Percentiles rank a stretch among this genome's conserved stretches.
Evolutionary conservation across 2,888 invertebrate species (phyloP).

Genomic region (Ryuthela nishihirai): DNA sequence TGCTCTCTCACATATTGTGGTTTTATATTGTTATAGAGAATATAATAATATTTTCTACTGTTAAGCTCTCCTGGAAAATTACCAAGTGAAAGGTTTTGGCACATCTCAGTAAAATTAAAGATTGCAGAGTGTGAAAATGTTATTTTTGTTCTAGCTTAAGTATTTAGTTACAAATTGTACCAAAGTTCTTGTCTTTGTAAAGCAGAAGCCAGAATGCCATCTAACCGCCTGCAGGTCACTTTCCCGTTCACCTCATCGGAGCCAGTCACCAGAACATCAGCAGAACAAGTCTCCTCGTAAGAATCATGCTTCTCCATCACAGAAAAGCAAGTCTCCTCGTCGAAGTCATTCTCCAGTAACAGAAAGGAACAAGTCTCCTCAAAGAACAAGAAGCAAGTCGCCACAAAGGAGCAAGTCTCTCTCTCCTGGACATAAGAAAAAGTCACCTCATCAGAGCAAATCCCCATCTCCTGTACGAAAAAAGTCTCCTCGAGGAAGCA

Average conservation of each 20-base stretch:
- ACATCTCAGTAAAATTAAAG: not conserved
- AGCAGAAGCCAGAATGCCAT: constrained; percentile 16
- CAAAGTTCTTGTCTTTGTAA: constrained; percentile 18
- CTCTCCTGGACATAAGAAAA: constrained; percentile 12
- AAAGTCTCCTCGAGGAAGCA: constrained; percentile 3
- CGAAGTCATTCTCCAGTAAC: not conserved
- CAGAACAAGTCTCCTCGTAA: not conserved
- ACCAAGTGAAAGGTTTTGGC: not conserved
- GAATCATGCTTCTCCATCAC: not conserved
- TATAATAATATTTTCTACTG: too few species aligned
- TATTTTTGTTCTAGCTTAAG: not conserved
- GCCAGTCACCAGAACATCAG: constrained; percentile 13
- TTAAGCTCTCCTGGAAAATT: not conserved
- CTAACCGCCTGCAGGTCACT: constrained; percentile 16
- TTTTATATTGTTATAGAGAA: too few species aligned
- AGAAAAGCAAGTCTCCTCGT: constrained; percentile 8
- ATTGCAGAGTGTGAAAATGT: not conserved
- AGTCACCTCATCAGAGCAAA: constrained; percentile 1
- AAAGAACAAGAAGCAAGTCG: constrained; percentile 19
- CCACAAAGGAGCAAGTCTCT: not conserved
- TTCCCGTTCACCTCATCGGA: constrained; percentile 21
- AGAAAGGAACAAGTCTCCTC: constrained; percentile 7
- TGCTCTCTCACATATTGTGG: too few species aligned
- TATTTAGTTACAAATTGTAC: constrained; percentile 14
- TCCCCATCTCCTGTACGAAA: too few species aligned